A percentile compares a stretch with the other conserved stretches of the same genome.
These are phyloP conservation scores for Polyergus mexicanus DNA, from an alignment of 1,140 invertebrate genomes.

Conservation along the genomic window DNA sequence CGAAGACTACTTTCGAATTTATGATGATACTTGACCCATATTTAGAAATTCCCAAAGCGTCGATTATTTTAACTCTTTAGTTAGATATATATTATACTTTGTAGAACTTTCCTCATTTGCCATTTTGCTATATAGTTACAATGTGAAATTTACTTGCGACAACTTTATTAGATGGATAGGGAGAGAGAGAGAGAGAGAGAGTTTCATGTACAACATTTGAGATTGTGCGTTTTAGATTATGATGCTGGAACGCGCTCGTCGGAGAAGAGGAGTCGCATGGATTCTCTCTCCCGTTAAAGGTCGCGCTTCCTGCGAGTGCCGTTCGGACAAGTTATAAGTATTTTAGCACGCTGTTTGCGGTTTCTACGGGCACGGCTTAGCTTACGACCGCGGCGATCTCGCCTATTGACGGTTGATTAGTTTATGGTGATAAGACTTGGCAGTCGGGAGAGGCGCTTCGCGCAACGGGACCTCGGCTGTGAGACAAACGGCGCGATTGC, in stretches of 20 bases:
- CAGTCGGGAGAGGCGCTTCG: slow-evolving; percentile 17
- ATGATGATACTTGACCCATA: neutral
- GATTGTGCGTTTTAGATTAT: slow-evolving; percentile 63
- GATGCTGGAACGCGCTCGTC: slow-evolving; percentile 31
- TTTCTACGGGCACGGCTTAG: slow-evolving; percentile 49
- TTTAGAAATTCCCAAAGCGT: slow-evolving; percentile 2
- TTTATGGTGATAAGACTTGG: slow-evolving; percentile 76
- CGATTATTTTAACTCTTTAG: slow-evolving; percentile 28
- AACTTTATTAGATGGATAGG: slow-evolving; percentile 78
- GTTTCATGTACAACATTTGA: slow-evolving; percentile 50
- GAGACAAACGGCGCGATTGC: slow-evolving; percentile 40
- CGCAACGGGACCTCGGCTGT: slow-evolving; percentile 52
- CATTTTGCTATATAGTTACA: slow-evolving; percentile 52
- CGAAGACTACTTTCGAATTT: slow-evolving; percentile 36
- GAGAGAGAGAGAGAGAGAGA: slow-evolving; percentile 55
- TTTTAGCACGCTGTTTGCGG: slow-evolving; percentile 61
- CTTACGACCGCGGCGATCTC: slow-evolving; percentile 56
- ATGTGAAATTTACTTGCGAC: slow-evolving; percentile 79
- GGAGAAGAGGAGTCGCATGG: slow-evolving; percentile 21
- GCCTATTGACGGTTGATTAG: slow-evolving; percentile 73
- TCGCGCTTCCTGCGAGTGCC: slow-evolving; percentile 60
- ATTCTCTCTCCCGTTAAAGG: slow-evolving; percentile 63
- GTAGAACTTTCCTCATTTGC: slow-evolving; percentile 29
- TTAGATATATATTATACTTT: neutral
- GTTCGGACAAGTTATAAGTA: slow-evolving; percentile 52